Percentiles rank a stretch among this genome's conserved stretches.
Conservation (phyloP, 2,797 vertebrate genomes). For the Moxostoma hubbsi region DNA sequence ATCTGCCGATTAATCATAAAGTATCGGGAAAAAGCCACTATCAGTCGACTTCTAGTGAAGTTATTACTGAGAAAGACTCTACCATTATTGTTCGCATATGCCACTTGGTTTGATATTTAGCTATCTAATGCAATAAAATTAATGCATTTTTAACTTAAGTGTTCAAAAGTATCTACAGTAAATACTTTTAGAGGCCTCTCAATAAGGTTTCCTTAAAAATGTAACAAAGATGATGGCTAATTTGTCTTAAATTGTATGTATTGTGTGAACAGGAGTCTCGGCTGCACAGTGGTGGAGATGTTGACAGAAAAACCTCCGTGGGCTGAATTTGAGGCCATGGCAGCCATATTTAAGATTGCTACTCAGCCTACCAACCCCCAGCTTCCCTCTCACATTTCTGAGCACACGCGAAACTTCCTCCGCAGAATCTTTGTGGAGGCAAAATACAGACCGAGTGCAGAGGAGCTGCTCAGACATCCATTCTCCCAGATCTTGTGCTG, state of each 20-base stretch:
- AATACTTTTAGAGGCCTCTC: too few species aligned
- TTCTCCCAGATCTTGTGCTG: slow-evolving; percentile 95
- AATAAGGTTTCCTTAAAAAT: too few species aligned
- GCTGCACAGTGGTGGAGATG: slow-evolving; percentile 98
- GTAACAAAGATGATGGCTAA: neutral
- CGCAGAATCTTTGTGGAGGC: slow-evolving; percentile 95
- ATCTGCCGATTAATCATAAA: too few species aligned
- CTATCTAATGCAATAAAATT: too few species aligned
- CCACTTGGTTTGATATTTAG: too few species aligned
- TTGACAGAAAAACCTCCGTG: slow-evolving; percentile 97
- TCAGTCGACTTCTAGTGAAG: too few species aligned
- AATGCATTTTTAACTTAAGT: too few species aligned
- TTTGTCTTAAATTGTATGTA: slow-evolving; percentile 15
- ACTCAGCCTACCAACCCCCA: slow-evolving; percentile 96
- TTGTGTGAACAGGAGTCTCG: slow-evolving; percentile 86
- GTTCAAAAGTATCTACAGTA: too few species aligned
- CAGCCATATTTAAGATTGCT: slow-evolving; percentile 98
- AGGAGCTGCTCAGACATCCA: slow-evolving; percentile 94
- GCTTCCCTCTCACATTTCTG: slow-evolving; percentile 88
- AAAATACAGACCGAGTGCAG: slow-evolving; percentile 92
- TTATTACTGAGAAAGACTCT: too few species aligned
- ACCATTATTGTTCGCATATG: too few species aligned
- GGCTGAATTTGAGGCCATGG: slow-evolving; percentile 98
- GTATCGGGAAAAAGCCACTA: too few species aligned
- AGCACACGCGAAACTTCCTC: slow-evolving; percentile 92